Percentiles rank a stretch among this genome's conserved stretches.
These are phyloP conservation scores for Trachops cirrhosus DNA, from an alignment of 2,797 vertebrate species.

Conservation along the genomic window DNA sequence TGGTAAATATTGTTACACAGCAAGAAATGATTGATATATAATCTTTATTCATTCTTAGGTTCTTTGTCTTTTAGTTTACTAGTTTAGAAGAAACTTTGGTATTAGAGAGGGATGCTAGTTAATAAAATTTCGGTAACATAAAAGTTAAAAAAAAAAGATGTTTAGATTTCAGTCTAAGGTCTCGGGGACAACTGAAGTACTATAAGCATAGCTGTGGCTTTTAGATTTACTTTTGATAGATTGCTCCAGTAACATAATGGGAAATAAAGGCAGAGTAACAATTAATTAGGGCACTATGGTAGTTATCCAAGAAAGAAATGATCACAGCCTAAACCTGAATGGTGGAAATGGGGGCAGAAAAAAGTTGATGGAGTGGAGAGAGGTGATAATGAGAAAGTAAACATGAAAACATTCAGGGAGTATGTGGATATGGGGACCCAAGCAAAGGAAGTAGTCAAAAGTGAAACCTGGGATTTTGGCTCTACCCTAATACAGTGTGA, in stretches of 20 bases:
- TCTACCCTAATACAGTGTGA: not conserved
- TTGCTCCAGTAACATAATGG: not conserved
- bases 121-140: constrained; percentile 15
- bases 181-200: not conserved
- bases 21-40: not conserved
- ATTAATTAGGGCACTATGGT: not conserved
- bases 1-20: not conserved
- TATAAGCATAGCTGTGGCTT: not conserved
- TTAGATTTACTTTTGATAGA: not conserved
- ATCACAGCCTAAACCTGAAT: not conserved
- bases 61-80: not conserved
- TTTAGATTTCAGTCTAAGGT: not conserved
- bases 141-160: not conserved
- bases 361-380: not conserved
- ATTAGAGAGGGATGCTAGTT: not conserved
- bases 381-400: not conserved
- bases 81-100: not conserved
- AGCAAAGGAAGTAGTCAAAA: not conserved
- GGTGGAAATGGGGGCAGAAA: not conserved
- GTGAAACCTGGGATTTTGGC: not conserved
- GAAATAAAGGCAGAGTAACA: not conserved
- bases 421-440: not conserved
- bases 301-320: not conserved
- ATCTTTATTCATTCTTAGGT: not conserved
- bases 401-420: not conserved